A percentile compares a stretch with the other conserved stretches of the same genome.
Evolutionary conservation across 37 sponge, comb jelly and placozoan genomes (phyloP).

Genomic region (Ianthella basta): DNA sequence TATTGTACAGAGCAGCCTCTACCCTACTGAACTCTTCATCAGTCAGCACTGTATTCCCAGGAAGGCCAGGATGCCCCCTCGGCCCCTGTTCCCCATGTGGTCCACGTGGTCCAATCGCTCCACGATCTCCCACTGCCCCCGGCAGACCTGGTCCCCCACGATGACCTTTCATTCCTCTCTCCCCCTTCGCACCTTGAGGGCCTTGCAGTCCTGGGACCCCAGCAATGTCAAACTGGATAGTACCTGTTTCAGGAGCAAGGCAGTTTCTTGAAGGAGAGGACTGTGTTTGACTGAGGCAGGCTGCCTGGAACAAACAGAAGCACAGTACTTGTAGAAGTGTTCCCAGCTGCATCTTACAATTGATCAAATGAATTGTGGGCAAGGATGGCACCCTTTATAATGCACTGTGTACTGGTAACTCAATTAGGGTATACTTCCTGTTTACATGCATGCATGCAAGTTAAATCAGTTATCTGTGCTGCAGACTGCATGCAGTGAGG

Average conservation of each 20-base stretch:
- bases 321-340: background rate
- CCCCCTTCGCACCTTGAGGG: slow-evolving; percentile 1
- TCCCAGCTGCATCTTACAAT: background rate
- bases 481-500: too few species aligned
- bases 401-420: too few species aligned
- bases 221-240: too few species aligned
- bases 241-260: too few species aligned
- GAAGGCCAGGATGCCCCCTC: background rate
- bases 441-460: too few species aligned
- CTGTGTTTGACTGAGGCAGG: too few species aligned
- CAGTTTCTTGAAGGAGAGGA: too few species aligned
- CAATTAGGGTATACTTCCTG: too few species aligned
- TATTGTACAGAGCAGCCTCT: background rate
- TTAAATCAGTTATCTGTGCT: too few species aligned
- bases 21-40: background rate
- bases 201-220: background rate
- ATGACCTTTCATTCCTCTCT: background rate
- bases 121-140: background rate
- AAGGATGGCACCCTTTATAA: too few species aligned
- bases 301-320: too few species aligned
- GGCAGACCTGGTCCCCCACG: background rate
- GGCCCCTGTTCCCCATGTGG: background rate
- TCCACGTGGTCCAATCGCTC: background rate
- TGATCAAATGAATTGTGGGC: too few species aligned
- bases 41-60: background rate